Conservation (phyloP, 2,797 vertebrate species). For the Fringilla coelebs region DNA sequence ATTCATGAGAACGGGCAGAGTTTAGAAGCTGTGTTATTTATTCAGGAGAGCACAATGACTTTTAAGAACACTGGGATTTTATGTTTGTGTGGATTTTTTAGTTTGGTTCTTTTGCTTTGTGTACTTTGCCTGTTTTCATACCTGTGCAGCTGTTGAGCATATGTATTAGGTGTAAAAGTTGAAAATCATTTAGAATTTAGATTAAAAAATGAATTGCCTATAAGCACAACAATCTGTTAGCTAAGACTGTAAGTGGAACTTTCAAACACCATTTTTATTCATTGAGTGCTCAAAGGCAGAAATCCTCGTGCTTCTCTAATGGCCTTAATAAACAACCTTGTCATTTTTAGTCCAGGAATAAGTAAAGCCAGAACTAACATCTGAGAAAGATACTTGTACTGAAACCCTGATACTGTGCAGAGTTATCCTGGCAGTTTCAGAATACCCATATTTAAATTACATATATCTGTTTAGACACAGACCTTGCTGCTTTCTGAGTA, state of each 20-base stretch:
- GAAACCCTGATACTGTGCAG: background rate
- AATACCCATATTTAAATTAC: background rate
- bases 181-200: background rate
- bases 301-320: background rate
- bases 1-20: conserved; percentile 45
- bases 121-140: background rate
- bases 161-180: background rate
- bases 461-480: background rate
- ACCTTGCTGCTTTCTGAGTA: background rate
- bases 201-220: background rate
- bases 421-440: background rate
- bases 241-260: background rate
- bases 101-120: background rate
- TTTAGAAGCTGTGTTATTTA: conserved; percentile 42
- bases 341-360: background rate
- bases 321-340: background rate
- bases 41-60: conserved; percentile 14
- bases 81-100: background rate
- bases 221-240: background rate
- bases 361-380: background rate
- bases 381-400: background rate
- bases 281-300: background rate
- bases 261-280: background rate
- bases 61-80: background rate
- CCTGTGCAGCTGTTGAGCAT: background rate